Percentiles rank a stretch among this genome's conserved stretches.
phyloP scores from a whole-genome alignment of 2,113 vertebrate species.

The Dromaius novaehollandiae region DNA sequence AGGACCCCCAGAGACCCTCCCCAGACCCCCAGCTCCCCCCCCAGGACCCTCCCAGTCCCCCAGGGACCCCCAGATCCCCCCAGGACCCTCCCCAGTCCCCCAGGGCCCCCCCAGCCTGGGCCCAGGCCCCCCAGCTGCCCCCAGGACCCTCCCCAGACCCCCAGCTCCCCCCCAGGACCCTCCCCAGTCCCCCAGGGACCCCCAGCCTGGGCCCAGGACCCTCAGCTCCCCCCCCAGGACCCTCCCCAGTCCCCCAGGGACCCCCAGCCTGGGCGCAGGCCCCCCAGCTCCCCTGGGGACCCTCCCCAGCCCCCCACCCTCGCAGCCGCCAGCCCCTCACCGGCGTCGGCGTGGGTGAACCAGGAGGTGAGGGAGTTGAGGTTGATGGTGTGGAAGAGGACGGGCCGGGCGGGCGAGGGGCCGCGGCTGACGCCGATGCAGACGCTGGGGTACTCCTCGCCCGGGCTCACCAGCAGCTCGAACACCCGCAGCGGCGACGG shows the following conservation, averaged over 20 bases:
- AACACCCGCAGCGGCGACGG: conserved; percentile 85
- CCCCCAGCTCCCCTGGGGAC: neutral
- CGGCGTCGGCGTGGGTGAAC: conserved; percentile 80
- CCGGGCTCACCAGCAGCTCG: conserved; percentile 80
- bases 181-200: no score
- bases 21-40: no score
- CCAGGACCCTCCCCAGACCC: no score
- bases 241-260: neutral
- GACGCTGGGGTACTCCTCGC: conserved; percentile 86
- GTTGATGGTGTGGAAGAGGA: conserved; percentile 85
- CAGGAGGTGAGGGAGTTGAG: conserved; percentile 90
- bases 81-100: neutral
- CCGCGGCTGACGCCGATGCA: conserved; percentile 82
- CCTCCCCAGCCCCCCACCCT: neutral
- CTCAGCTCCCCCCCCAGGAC: no score
- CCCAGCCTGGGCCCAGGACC: neutral
- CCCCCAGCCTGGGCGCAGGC: no score
- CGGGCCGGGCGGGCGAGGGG: conserved; percentile 36
- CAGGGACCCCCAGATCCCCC: no score
- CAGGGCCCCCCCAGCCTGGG: no score
- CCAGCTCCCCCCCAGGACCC: no score
- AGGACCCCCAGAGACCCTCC: neutral
- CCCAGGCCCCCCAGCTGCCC: no score
- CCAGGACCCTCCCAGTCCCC: no score
- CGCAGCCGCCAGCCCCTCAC: conserved; percentile 66